A percentile compares a stretch with the other conserved stretches of the same genome.
Evolutionary conservation across 2,888 invertebrate species (phyloP).

Genomic region (Chironomus tentans): DNA sequence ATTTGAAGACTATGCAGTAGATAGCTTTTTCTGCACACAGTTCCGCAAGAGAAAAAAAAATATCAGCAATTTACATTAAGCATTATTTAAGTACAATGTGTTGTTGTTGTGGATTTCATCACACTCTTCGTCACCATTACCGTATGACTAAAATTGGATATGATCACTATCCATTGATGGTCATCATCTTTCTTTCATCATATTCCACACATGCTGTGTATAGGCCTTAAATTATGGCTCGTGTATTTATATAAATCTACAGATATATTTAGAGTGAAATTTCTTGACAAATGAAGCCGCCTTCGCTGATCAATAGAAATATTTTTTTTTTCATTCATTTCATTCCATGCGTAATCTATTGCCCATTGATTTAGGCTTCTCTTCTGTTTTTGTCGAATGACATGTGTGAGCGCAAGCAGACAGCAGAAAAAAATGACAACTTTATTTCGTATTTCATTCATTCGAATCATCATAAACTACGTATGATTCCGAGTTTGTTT

Average conservation of each 20-base stretch:
- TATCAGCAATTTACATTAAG: too few species aligned
- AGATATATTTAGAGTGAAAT: neutral
- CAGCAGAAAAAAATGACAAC: neutral
- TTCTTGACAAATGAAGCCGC: neutral
- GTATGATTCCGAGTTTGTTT: too few species aligned
- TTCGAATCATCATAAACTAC: neutral
- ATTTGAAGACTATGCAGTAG: too few species aligned
- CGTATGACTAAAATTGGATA: too few species aligned
- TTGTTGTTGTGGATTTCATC: neutral
- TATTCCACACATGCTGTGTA: too few species aligned
- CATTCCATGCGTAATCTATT: neutral
- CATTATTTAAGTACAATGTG: neutral
- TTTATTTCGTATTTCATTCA: neutral
- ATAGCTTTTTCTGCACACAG: too few species aligned
- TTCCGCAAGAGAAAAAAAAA: too few species aligned
- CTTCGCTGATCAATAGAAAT: neutral
- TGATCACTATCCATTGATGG: neutral
- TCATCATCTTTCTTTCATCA: neutral
- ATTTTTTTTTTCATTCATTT: neutral
- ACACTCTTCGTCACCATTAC: neutral
- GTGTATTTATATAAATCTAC: neutral
- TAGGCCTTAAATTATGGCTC: neutral
- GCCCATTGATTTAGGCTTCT: neutral
- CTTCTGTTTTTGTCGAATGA: too few species aligned
- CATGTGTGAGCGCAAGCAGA: neutral